Percentiles rank a stretch among this genome's conserved stretches.
phyloP scores from a whole-genome alignment of 2,113 vertebrate species.

The Calcarius ornatus region DNA sequence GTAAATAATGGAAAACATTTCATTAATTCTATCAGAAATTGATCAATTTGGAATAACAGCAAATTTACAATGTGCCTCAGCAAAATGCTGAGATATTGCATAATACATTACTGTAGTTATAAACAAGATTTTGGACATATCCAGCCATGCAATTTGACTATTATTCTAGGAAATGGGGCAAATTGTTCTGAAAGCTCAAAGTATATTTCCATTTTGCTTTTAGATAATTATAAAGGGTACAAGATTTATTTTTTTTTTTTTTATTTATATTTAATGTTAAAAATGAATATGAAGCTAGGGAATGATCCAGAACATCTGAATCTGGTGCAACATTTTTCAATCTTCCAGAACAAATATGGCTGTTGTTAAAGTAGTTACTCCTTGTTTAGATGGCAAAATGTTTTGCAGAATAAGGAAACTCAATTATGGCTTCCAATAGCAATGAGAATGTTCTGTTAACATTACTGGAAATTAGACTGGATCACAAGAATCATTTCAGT shows the following conservation, averaged over 20 bases:
- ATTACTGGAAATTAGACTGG: not conserved
- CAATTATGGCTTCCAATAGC: not conserved
- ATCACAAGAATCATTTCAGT: not conserved
- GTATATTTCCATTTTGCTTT: not conserved
- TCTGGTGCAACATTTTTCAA: not conserved
- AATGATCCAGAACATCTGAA: not conserved
- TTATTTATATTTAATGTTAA: not conserved
- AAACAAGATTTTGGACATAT: not conserved
- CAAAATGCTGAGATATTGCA: not conserved
- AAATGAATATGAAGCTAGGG: not conserved
- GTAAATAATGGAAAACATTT: not conserved
- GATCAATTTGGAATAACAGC: not conserved
- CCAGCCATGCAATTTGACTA: not conserved
- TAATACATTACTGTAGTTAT: not conserved
- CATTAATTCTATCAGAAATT: not conserved
- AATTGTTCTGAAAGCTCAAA: not conserved
- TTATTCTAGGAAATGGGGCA: not conserved
- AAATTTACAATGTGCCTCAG: not conserved
- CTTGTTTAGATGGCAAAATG: not conserved
- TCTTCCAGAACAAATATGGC: not conserved
- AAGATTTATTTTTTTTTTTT: not conserved
- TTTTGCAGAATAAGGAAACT: not conserved
- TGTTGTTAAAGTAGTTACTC: not conserved
- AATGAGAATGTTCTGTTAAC: not conserved
- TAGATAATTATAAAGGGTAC: not conserved